Conservation (phyloP, 2,113 vertebrate genomes). For the Scalopus aquaticus region DNA sequence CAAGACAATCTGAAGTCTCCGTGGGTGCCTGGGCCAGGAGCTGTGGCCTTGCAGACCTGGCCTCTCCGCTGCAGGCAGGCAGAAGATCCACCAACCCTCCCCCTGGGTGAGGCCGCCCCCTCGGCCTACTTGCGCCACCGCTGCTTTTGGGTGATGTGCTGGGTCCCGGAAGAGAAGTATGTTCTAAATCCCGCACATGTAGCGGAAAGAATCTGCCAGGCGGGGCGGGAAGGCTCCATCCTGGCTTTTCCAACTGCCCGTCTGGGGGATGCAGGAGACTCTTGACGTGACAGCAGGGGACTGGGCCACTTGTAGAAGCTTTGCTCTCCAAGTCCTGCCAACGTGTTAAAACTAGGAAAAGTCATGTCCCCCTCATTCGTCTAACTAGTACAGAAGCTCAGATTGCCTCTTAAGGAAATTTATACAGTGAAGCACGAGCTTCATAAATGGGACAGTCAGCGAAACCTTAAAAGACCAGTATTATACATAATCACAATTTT, state of each 20-base stretch:
- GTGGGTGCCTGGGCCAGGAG: too few species aligned
- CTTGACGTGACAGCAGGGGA: too few species aligned
- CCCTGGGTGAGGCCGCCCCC: too few species aligned
- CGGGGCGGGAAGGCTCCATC: not conserved
- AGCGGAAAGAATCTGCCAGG: not conserved
- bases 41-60: too few species aligned
- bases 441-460: not conserved
- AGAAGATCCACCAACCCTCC: too few species aligned
- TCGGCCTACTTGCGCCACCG: not conserved
- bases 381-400: not conserved
- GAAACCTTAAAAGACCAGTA: not conserved
- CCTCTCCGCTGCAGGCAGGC: too few species aligned
- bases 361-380: not conserved
- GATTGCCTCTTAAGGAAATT: conserved; percentile 19
- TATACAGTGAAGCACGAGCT: not conserved
- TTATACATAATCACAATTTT: not conserved
- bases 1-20: not conserved
- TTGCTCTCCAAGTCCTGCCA: not conserved
- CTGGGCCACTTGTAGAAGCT: not conserved
- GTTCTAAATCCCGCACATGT: not conserved
- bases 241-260: not conserved
- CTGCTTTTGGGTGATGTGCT: too few species aligned
- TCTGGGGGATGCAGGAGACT: not conserved
- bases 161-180: not conserved
- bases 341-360: not conserved